Evolutionary conservation across 2,797 vertebrate genomes (phyloP).

Genomic region (Sitta carolinensis): DNA sequence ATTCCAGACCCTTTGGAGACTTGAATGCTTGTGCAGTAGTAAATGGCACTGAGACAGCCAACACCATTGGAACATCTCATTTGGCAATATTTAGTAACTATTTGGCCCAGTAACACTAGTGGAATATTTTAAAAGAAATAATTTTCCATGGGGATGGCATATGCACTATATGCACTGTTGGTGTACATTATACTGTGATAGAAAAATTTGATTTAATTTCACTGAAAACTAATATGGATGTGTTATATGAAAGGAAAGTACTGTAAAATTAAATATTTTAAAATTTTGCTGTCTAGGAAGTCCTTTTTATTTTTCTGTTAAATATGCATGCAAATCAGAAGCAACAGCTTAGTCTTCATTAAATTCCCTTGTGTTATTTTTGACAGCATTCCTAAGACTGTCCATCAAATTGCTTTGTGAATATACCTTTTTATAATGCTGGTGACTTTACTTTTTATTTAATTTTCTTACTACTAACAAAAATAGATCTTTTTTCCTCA

Average conservation of each 20-base stretch:
- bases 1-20: neutral
- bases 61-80: neutral
- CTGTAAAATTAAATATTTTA: neutral
- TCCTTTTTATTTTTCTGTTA: neutral
- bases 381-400: neutral
- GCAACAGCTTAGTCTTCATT: neutral
- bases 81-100: neutral
- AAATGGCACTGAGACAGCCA: neutral
- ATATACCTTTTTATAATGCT: neutral
- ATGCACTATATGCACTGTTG: neutral
- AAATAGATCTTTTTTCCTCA: neutral
- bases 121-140: neutral
- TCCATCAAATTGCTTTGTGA: neutral
- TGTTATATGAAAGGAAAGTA: neutral
- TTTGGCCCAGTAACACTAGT: neutral
- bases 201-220: neutral
- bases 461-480: neutral
- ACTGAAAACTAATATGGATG: neutral
- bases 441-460: neutral
- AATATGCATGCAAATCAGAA: neutral
- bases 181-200: neutral
- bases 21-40: neutral
- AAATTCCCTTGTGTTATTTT: constrained; percentile 26
- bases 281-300: neutral
- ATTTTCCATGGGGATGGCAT: neutral